Evolutionary conservation across 2,888 invertebrate genomes (phyloP), one percentile per base, ranked within the genome.

Genomic region (Eustalomyia histrio): DNA sequence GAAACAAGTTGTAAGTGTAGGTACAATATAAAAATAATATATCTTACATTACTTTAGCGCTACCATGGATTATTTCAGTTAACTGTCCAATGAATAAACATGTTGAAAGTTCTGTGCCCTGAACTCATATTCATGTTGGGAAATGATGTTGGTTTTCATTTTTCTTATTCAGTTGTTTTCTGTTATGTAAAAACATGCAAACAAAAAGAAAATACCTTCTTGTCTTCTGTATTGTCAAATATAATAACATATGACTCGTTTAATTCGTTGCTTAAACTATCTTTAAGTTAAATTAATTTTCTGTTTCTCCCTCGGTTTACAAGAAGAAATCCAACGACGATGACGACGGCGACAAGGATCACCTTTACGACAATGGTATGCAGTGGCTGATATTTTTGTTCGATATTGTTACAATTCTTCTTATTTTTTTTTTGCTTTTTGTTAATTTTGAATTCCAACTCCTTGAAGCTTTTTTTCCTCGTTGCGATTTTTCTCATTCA

Each of bases 181-280:
- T 47, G 43, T 39, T 39, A 39, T 39, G 39, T 39, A 39, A 39
- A 39, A 39, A 39, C 39, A 12, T 39, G 2, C 39, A 39, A 39
- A 39, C 39, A 39, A 39, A 39, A 10, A 39, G 39, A 39, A 63
- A 63, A 63, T 65, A 65, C 39, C 65, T 67, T 72, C 43, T 24
- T 73, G 71, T 29, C 63, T 65, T 10, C 50, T 64, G 52, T 78
- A 71, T 83, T 84, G 84, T 84, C 83, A 80, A 83, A 83, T 83
- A 79, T 79, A 83, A 83, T 83, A 84, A 84, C 67, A 82, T 78
- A 83, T 82, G 84, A 82, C 82, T 76, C 75, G 83, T 55, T 76
- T 69, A 65, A 64, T 65, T 63, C 55, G 75, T 63, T 82, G 80
- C 65, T 67, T 61, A 75, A 78, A 78, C 74, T 71, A 78, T 81